phyloP scores from a whole-genome alignment of 2,113 vertebrate species.

The Myiozetetes cayanensis region DNA sequence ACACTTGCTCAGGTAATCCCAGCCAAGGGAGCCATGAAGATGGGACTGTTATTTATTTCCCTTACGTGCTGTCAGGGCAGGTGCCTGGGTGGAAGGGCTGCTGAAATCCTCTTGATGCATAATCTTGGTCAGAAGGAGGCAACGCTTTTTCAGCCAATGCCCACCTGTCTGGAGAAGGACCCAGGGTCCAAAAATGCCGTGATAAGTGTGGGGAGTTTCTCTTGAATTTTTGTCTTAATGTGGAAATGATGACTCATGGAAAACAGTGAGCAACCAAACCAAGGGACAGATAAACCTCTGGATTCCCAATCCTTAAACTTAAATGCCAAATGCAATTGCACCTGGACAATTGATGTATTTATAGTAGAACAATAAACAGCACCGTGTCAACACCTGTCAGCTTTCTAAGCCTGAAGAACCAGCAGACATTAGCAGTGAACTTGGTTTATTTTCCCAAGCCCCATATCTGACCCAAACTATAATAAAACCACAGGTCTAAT shows the following conservation, averaged over 20 bases:
- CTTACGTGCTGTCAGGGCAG: not conserved
- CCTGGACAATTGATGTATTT: accelerated
- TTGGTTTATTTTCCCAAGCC: not conserved
- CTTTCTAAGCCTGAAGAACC: not conserved
- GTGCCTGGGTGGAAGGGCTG: not conserved
- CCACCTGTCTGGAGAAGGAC: not conserved
- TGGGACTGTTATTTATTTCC: not conserved
- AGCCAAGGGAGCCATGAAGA: not conserved
- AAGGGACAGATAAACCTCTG: not conserved
- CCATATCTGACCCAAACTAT: not conserved
- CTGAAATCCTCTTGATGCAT: not conserved
- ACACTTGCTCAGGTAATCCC: not conserved
- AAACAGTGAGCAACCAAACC: not conserved
- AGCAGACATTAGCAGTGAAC: not conserved
- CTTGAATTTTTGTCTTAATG: not conserved
- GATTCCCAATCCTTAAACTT: not conserved
- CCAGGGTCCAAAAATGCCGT: not conserved
- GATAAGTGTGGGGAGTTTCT: not conserved
- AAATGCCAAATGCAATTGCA: not conserved
- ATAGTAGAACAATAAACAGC: not conserved
- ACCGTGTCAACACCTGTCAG: not conserved
- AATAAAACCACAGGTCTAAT: not conserved
- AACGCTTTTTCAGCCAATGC: not conserved
- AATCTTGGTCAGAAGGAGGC: not conserved
- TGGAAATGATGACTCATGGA: not conserved